Percentiles rank a stretch among this genome's conserved stretches.
Evolutionary conservation across 2,113 vertebrate species (phyloP).

Genomic region (Oryzias javanicus): DNA sequence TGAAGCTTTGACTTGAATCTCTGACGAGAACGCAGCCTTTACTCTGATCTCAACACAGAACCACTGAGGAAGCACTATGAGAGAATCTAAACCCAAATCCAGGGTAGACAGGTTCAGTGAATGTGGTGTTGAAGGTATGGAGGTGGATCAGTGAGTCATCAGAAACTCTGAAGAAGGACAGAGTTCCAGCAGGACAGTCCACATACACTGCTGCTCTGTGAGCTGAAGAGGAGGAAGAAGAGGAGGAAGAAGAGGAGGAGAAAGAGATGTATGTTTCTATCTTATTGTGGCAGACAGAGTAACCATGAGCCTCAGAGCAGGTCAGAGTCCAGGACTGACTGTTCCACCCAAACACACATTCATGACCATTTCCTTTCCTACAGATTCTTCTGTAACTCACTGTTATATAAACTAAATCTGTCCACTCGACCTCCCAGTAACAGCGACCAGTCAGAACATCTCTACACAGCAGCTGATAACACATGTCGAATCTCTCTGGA

Average conservation of each 20-base stretch:
- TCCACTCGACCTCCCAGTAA: conserved; percentile 6
- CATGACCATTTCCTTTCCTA: not conserved
- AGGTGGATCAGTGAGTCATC: too few relatives aligned
- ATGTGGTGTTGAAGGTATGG: too few relatives aligned
- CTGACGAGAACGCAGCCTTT: not conserved
- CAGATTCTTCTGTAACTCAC: not conserved
- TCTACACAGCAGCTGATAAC: conserved; percentile 1
- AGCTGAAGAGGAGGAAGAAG: too few relatives aligned
- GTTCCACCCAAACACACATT: not conserved
- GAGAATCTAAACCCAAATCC: not conserved
- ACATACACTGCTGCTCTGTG: too few relatives aligned
- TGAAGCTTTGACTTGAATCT: too few relatives aligned
- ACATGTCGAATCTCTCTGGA: not conserved
- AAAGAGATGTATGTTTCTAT: not conserved
- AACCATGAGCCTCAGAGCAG: not conserved
- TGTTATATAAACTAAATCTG: not conserved
- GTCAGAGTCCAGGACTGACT: not conserved
- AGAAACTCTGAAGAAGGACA: too few relatives aligned
- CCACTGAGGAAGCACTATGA: not conserved
- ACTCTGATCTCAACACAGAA: not conserved
- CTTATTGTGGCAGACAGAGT: not conserved
- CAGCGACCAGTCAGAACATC: not conserved
- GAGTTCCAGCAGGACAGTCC: too few relatives aligned
- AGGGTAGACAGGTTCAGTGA: not conserved
- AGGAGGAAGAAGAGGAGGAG: too few relatives aligned